These are phyloP conservation scores for Holocentrus rufus DNA, from an alignment of 2,797 vertebrate species.

Conservation along the genomic window DNA sequence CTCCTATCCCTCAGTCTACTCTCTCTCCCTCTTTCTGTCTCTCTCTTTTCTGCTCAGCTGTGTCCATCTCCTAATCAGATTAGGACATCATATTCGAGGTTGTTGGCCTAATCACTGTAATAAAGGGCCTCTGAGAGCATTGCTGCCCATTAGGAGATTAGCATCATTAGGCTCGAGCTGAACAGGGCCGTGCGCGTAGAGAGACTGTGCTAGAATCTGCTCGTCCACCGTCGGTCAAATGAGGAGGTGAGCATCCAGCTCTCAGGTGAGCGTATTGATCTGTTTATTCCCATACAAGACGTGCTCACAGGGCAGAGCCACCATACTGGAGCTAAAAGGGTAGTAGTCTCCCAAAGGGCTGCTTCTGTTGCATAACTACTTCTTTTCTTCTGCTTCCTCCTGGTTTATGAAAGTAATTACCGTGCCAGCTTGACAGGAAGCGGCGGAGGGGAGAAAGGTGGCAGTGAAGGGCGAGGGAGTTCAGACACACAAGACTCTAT, in stretches of 20 bases:
- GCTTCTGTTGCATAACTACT: constrained; percentile 53
- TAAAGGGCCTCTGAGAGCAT: constrained; percentile 76
- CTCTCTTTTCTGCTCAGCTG: constrained; percentile 48
- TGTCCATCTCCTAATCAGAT: constrained; percentile 78
- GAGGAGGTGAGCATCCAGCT: constrained; percentile 69
- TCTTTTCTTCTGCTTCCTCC: constrained; percentile 34
- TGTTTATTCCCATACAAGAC: constrained; percentile 73
- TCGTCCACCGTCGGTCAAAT: constrained; percentile 58
- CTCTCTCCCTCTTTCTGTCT: constrained; percentile 29
- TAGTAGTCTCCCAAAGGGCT: constrained; percentile 31
- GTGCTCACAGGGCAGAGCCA: constrained; percentile 62
- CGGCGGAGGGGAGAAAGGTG: background rate
- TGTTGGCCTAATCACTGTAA: constrained; percentile 77
- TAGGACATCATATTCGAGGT: constrained; percentile 75
- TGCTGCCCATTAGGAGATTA: constrained; percentile 68
- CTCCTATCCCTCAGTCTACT: constrained; percentile 17
- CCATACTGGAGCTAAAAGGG: constrained; percentile 55
- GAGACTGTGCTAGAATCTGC: constrained; percentile 46
- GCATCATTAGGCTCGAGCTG: constrained; percentile 74
- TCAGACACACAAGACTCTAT: background rate
- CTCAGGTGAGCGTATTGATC: constrained; percentile 77
- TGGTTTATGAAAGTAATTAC: constrained; percentile 29
- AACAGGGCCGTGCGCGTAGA: constrained; percentile 57
- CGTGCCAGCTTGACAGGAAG: constrained; percentile 9
- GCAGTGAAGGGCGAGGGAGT: background rate